phyloP scores from a whole-genome alignment of 2,113 vertebrate genomes.

The Hemibagrus wyckioides region DNA sequence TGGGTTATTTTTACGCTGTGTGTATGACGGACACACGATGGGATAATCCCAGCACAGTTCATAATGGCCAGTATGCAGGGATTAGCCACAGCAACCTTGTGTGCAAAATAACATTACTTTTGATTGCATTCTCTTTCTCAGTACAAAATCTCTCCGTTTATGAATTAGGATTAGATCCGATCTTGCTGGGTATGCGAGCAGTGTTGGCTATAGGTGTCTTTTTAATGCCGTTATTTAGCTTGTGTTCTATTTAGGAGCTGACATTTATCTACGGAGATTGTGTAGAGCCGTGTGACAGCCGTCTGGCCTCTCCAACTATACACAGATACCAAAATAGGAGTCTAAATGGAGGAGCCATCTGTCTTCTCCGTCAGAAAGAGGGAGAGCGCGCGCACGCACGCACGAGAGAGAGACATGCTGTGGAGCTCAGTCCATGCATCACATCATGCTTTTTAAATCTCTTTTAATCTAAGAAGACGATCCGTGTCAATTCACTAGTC shows the following conservation, averaged over 20 bases:
- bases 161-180: constrained; percentile 64
- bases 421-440: constrained; percentile 11
- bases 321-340: constrained; percentile 80
- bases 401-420: neutral
- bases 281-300: constrained; percentile 55
- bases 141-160: constrained; percentile 37
- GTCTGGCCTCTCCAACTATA: constrained; percentile 55
- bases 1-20: constrained; percentile 29
- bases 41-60: constrained; percentile 19
- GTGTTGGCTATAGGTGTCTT: neutral
- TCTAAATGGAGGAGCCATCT: constrained; percentile 51
- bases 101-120: neutral
- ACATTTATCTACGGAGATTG: constrained; percentile 44
- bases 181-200: constrained; percentile 27
- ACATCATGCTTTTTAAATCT: constrained; percentile 14
- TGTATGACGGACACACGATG: neutral
- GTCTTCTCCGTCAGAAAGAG: neutral
- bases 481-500: neutral
- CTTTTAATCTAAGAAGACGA: constrained; percentile 8
- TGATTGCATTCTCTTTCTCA: neutral
- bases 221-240: neutral
- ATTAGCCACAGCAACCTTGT: neutral
- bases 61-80: neutral
- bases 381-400: neutral
- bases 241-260: neutral